Percentiles rank a stretch among this genome's conserved stretches.
Conservation (phyloP, 2,888 invertebrate genomes). For the Eupsilia transversa region DNA sequence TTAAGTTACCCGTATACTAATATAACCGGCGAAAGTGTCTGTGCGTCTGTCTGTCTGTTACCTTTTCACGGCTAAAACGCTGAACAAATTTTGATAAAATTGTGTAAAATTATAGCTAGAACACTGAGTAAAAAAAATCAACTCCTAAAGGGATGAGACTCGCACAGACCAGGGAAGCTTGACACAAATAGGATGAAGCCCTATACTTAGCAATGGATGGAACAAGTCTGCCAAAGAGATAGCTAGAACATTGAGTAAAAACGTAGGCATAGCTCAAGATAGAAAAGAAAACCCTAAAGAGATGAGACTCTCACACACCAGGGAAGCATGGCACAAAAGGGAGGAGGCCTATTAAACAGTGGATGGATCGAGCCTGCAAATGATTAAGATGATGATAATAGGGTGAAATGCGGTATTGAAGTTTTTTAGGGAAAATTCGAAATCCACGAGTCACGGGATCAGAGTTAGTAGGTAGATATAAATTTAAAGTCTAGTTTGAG, state of each 20-base stretch:
- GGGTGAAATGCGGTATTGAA: background rate
- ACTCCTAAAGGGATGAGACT: background rate
- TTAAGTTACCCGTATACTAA: background rate
- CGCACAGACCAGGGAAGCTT: background rate
- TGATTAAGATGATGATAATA: background rate
- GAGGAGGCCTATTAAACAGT: background rate
- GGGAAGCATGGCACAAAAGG: background rate
- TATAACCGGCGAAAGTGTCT: background rate
- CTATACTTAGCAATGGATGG: too few species aligned
- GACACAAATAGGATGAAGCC: background rate
- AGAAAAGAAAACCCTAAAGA: too few species aligned
- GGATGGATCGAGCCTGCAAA: background rate
- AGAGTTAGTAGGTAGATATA: background rate
- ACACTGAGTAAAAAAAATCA: background rate
- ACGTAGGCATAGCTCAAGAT: too few species aligned
- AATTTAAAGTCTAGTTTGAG: background rate
- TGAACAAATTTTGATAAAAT: too few species aligned
- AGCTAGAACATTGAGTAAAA: too few species aligned
- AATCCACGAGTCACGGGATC: background rate
- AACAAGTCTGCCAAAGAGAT: too few species aligned
- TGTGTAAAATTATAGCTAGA: background rate
- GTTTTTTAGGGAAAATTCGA: background rate
- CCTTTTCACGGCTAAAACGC: background rate
- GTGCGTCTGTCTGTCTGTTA: background rate
- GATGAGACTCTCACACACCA: background rate